These are phyloP conservation scores for Tetragnatha versicolor DNA, from an alignment of 1,140 invertebrate genomes.

Conservation along the genomic window DNA sequence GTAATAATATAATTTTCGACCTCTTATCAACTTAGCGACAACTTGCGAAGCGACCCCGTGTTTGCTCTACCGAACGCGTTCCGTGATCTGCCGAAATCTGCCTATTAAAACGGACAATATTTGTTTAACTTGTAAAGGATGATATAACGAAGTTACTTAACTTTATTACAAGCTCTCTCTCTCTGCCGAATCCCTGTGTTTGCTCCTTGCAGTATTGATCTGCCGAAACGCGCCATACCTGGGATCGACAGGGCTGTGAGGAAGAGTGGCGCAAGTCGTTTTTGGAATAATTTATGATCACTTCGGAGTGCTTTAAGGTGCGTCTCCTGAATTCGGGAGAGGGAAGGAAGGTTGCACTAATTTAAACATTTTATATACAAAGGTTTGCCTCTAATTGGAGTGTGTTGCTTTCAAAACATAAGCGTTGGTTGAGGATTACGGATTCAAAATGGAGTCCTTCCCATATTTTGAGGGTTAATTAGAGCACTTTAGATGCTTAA, in stretches of 20 bases:
- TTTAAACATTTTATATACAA: no score
- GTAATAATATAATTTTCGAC: slow-evolving; percentile 16
- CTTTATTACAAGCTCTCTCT: slow-evolving; percentile 50
- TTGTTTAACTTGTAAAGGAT: slow-evolving; percentile 49
- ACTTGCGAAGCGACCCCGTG: background rate
- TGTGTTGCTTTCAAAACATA: no score
- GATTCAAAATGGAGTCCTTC: no score
- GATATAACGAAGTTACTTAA: slow-evolving; percentile 51
- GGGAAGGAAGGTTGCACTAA: no score
- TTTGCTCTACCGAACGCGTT: slow-evolving; percentile 18
- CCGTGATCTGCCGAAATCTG: background rate
- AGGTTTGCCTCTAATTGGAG: no score
- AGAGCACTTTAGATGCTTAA: no score
- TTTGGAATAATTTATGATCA: background rate
- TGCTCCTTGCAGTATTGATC: slow-evolving; percentile 27
- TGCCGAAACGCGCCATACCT: background rate
- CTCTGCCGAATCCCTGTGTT: background rate
- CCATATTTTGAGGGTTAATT: no score
- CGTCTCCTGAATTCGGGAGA: no score
- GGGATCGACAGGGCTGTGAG: background rate
- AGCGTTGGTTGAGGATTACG: no score
- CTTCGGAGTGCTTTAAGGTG: no score
- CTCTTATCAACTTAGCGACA: slow-evolving; percentile 19
- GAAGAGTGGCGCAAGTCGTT: background rate
- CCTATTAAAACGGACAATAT: slow-evolving; percentile 51